A percentile compares a stretch with the other conserved stretches of the same genome.
phyloP scores from a whole-genome alignment of 1,140 invertebrate species.

The Manduca sexta region DNA sequence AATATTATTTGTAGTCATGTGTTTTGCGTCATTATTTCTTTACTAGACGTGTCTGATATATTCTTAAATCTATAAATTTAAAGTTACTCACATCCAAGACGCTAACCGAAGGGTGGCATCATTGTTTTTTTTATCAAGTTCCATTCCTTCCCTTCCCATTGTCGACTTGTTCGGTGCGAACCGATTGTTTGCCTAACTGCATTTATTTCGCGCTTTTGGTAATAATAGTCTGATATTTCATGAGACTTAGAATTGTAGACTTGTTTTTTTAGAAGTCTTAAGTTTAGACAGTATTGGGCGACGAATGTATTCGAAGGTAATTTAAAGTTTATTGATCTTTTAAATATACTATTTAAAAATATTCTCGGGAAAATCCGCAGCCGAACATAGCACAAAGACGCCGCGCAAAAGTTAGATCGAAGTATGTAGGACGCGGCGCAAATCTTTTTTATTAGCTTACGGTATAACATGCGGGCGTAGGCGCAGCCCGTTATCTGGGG shows the following conservation, averaged over 20 bases:
- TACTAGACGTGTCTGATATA: conserved; percentile 11
- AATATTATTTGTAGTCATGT: no score
- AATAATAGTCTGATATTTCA: no score
- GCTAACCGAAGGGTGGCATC: conserved; percentile 35
- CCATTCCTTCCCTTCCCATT: conserved; percentile 33
- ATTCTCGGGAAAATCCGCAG: no score
- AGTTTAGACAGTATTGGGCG: no score
- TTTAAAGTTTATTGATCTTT: no score
- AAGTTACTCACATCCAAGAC: conserved; percentile 29
- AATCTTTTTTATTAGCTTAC: conserved; percentile 18
- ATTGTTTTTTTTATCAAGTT: conserved; percentile 47
- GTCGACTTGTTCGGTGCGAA: conserved; percentile 46
- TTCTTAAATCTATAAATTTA: conserved; percentile 16
- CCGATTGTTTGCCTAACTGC: background rate
- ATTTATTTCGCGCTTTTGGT: background rate
- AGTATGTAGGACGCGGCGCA: conserved; percentile 11
- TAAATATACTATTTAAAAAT: no score
- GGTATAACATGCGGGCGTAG: conserved; percentile 14
- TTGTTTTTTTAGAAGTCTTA: no score
- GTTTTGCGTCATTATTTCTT: no score
- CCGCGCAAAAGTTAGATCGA: conserved; percentile 5
- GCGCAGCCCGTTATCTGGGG: no score
- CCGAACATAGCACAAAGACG: no score
- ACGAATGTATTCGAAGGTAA: no score
- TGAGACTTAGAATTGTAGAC: no score